Conservation (phyloP, 1,140 invertebrate genomes). For the Caenorhabditis briggsae region DNA sequence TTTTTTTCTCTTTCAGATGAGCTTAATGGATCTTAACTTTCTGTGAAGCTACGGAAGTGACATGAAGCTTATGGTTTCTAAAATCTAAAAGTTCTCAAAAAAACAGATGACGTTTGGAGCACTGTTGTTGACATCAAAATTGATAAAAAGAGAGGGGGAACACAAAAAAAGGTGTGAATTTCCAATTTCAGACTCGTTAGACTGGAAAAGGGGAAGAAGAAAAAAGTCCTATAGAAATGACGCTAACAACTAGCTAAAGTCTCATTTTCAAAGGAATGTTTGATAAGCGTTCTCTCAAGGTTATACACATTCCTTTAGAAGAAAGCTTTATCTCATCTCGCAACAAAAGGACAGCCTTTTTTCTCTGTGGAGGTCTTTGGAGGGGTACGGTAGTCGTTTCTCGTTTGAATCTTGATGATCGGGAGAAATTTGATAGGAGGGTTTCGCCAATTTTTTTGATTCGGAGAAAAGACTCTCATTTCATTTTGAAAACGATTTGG, state of each 20-base stretch:
- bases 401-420: too few species aligned
- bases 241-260: not conserved
- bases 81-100: too few species aligned
- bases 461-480: too few species aligned
- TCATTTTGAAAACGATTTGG: too few species aligned
- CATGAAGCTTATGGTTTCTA: too few species aligned
- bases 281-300: not conserved
- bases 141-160: not conserved
- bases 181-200: not conserved
- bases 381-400: not conserved
- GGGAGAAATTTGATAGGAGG: too few species aligned
- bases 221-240: not conserved
- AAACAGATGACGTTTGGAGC: too few species aligned
- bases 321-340: not conserved
- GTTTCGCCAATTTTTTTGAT: too few species aligned
- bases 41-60: too few species aligned
- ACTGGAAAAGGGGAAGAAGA: not conserved
- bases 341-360: not conserved
- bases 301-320: not conserved
- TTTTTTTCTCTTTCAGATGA: too few species aligned
- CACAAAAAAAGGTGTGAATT: not conserved
- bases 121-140: too few species aligned
- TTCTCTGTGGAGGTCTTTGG: not conserved
- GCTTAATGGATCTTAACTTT: too few species aligned
- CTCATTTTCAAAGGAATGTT: not conserved